Evolutionary conservation across 2,888 invertebrate species (phyloP), one percentile per base, ranked within the genome.

Genomic region (Cataglyphis cursor): DNA sequence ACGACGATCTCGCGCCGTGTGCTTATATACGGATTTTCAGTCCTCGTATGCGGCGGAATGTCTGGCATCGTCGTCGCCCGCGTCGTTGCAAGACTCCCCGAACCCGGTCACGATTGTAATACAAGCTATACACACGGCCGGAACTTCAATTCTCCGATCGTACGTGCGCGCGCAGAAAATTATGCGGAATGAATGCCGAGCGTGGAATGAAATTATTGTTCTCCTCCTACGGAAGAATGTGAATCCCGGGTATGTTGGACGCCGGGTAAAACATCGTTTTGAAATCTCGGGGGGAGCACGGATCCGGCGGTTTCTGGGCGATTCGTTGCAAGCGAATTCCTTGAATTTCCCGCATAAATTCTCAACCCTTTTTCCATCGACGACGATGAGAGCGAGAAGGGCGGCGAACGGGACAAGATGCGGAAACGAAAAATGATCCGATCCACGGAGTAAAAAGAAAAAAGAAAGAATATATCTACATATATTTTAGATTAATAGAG

Each of bases 341-440:
- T 82, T 85, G 89, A 83, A 91, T 91, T 90, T 90, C 83, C 88
- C 86, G 88, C 87, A 90, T 90, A 88, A 91, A 89, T 91, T 89
- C 85, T 74, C 85, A 61, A 75, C 61, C 82, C 54, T 70, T 73
- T 74, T 57, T 59, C 64, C 59, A 48, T 38, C 62, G 9, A 31
- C 35, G 18, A 62, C 54, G 6, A 31, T 38, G 28, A 78, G 28
- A 78, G 59, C 51, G 62, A 9, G 51, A 24, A 48, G 66, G n/a
- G 44, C 44, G 51, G 35, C 38, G 31, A 73, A 21, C 28, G 21
- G 48, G 48, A 81, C 81, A 62, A 74, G 62, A 21, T 59, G 74
- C 61, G 74, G 28, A 38, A 65, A 38, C 66, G 66, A 66, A 31
- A 68, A 68, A 54, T 76, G 68, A 76, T 66, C 41, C 51, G 28